Conservation (phyloP, 2,797 vertebrate genomes). For the Pantherophis alleghaniensis region DNA sequence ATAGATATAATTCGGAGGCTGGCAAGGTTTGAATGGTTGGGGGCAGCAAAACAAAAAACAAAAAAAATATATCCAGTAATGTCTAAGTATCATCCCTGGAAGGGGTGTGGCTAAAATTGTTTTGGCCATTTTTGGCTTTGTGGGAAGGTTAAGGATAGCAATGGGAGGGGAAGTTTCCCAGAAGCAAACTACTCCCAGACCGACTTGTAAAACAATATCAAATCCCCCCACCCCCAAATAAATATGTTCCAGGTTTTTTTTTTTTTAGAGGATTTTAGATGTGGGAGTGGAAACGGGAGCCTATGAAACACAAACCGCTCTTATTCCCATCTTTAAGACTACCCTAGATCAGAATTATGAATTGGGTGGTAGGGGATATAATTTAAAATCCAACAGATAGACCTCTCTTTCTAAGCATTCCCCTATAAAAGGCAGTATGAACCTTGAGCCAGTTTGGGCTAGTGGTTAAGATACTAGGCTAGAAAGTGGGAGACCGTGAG, state of each 20-base stretch:
- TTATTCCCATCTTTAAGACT: background rate
- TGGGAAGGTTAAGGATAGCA: background rate
- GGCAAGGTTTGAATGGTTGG: background rate
- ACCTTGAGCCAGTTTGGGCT: background rate
- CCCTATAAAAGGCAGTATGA: background rate
- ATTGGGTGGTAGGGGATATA: background rate
- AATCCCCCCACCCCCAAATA: background rate
- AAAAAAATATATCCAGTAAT: background rate
- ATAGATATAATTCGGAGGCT: conserved; percentile 10
- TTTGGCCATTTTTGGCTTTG: background rate
- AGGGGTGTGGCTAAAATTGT: background rate
- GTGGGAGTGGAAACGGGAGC: background rate
- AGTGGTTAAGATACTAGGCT: background rate
- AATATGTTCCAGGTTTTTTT: background rate
- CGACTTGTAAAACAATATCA: background rate
- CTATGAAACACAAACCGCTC: background rate
- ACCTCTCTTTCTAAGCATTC: background rate
- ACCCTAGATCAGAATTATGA: background rate
- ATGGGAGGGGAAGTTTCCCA: background rate
- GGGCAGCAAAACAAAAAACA: background rate
- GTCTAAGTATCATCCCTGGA: background rate
- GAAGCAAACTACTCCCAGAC: background rate
- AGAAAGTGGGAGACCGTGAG: background rate
- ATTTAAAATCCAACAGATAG: background rate
- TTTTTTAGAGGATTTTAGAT: background rate